Conservation (phyloP, 2,113 vertebrate genomes). For the Bungarus multicinctus region DNA sequence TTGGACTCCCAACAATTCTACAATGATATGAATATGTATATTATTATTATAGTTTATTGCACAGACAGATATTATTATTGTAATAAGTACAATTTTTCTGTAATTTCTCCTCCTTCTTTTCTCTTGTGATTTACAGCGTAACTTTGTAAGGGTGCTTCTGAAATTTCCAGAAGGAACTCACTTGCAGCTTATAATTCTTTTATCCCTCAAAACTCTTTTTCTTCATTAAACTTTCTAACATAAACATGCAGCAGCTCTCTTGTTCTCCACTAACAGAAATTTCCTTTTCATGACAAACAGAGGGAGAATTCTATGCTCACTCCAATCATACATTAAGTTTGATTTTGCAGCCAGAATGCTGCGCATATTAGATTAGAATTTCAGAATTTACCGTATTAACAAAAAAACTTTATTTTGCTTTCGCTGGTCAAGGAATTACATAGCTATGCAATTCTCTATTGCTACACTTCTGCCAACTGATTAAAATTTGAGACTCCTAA, state of each 20-base stretch:
- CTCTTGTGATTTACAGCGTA: background rate
- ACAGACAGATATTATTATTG: background rate
- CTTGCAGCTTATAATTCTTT: background rate
- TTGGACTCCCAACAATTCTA: slow-evolving; percentile 45
- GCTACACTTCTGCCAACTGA: background rate
- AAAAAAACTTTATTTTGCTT: background rate
- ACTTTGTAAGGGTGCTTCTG: background rate
- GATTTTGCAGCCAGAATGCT: background rate
- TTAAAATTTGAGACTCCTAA: background rate
- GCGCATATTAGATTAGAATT: background rate
- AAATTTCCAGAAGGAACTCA: background rate
- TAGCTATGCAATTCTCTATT: background rate
- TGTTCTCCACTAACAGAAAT: background rate
- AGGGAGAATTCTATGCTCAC: too few relatives aligned
- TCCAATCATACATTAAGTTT: background rate
- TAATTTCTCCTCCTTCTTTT: background rate
- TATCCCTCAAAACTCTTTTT: background rate
- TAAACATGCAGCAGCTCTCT: background rate
- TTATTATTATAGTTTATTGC: background rate
- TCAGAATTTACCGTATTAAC: background rate
- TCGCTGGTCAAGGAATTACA: background rate
- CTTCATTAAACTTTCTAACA: background rate
- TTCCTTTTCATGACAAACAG: background rate
- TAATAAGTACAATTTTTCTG: background rate
- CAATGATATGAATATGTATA: slow-evolving; percentile 34